Percentiles rank a stretch among this genome's conserved stretches.
Evolutionary conservation across 2,888 invertebrate species (phyloP).

Genomic region (Spilarctia lutea): DNA sequence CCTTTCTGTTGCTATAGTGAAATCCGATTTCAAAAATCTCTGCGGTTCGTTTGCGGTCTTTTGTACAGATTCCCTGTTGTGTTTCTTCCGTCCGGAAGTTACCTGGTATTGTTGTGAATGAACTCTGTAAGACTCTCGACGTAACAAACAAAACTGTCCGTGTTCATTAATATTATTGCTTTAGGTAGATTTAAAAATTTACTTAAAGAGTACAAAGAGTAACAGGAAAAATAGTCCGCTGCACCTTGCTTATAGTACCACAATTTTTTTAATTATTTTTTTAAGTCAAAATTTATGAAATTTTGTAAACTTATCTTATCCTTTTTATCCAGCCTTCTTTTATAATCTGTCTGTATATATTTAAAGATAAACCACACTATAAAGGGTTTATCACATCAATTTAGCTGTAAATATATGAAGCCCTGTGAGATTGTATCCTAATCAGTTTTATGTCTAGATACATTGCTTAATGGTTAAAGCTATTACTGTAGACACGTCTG

Average conservation of each 20-base stretch:
- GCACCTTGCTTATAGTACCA: no score
- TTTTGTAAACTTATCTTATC: no score
- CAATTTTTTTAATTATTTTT: no score
- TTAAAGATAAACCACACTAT: background rate
- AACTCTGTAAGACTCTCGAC: no score
- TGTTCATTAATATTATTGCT: no score
- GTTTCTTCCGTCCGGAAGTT: background rate
- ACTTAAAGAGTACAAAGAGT: no score
- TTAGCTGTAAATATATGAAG: background rate
- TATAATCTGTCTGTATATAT: no score
- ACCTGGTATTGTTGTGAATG: background rate
- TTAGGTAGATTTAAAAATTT: no score
- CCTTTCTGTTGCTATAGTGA: background rate
- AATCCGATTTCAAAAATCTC: conserved; percentile 12
- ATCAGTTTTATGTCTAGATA: conserved; percentile 32
- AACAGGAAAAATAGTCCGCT: no score
- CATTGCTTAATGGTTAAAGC: conserved; percentile 46
- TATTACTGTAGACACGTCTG: conserved; percentile 46
- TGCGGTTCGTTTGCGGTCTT: conserved; percentile 16
- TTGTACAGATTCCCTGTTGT: conserved; percentile 15
- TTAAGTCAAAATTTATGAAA: no score
- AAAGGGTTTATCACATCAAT: background rate
- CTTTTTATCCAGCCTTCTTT: no score
- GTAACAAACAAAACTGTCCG: no score
- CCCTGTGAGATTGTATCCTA: conserved; percentile 21